These are phyloP conservation scores for Palythoa caribaeorum DNA, from an alignment of 92 coral and sea anemone species.

Conservation along the genomic window DNA sequence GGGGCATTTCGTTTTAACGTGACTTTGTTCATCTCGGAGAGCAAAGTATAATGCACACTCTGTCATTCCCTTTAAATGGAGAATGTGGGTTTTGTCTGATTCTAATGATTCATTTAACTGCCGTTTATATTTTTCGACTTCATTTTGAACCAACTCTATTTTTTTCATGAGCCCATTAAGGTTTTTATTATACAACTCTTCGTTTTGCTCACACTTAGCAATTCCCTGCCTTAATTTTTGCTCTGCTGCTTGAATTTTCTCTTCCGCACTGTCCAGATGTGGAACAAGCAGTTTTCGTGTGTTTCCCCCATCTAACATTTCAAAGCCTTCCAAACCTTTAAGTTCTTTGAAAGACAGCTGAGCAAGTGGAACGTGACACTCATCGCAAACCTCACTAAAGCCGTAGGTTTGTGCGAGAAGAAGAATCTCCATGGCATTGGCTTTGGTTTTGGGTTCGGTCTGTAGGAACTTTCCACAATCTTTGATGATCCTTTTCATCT, in stretches of 20 bases:
- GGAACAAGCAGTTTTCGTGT: conserved; percentile 19
- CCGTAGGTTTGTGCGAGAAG: conserved; percentile 17
- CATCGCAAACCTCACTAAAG: conserved; percentile 12
- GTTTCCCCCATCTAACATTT: conserved; percentile 31
- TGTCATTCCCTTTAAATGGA: conserved; percentile 17
- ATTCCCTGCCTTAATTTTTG: neutral
- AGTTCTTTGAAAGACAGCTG: conserved; percentile 11
- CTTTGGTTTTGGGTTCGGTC: neutral
- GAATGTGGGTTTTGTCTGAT: neutral
- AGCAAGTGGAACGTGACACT: neutral
- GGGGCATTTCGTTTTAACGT: neutral
- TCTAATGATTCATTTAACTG: neutral
- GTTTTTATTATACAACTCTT: neutral
- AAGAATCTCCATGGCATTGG: conserved; percentile 26
- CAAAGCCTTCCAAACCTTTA: neutral
- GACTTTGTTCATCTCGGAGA: neutral
- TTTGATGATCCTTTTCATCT: conserved; percentile 44
- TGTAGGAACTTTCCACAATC: conserved; percentile 33
- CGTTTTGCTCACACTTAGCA: neutral
- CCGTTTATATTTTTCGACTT: neutral
- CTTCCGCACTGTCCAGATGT: neutral
- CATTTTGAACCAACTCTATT: neutral
- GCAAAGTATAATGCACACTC: conserved; percentile 39
- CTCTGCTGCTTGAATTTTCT: neutral
- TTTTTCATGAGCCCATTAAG: too few species aligned